Base-by-base conservation (phyloP, 2,113 vertebrate species). In the Labrus mixtus region DNA sequence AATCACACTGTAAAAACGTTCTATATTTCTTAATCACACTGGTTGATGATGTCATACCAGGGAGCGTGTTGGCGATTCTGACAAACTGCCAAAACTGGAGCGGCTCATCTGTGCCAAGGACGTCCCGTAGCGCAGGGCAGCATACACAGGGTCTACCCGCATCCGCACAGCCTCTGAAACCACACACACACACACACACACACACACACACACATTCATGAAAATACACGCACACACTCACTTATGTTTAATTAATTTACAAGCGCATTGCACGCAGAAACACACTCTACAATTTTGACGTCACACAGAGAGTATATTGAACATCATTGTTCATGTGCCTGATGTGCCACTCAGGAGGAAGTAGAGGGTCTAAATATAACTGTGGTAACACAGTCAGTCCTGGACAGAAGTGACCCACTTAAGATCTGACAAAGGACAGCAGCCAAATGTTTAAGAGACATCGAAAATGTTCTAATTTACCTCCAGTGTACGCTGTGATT, bases 61-160 rank as follows among this genome's bases (percentile, higher is more conserved):
- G 87, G 94, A 96, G 88, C 82, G 90, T 1, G 96, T 97, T n/a
- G 96, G 96, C 1, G 96, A 97, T 79, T 97, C 96, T 4, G 95
- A 96, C 51, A 95, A 91, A 87, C 96, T 97, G 90, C 96, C 96
- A 70, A 97, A 96, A 86, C 96, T 96, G 87, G 96, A 95, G 36
- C 96, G 94, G 66, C 92, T 95, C 93, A 97, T 94, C 86, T 96
- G 93, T 19, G 96, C 96, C 92, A 98, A 91, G 58, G 97, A 97
- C 13, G 95, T 97, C 81, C 97, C 96, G 1, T 95, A 96, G 87
- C 96, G 96, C 73, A 98, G 91, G 15, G 97, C 94, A 36, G 97
- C 96, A 3, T 98, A 97, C 62, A 97, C 88, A 0, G 97, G 97
- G 83, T 98, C 97, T 82, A 97, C 93, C 37, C 92, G 92, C 4